Base-by-base conservation (phyloP, 2,888 invertebrate species). In the Hemaris fuciformis region DNA sequence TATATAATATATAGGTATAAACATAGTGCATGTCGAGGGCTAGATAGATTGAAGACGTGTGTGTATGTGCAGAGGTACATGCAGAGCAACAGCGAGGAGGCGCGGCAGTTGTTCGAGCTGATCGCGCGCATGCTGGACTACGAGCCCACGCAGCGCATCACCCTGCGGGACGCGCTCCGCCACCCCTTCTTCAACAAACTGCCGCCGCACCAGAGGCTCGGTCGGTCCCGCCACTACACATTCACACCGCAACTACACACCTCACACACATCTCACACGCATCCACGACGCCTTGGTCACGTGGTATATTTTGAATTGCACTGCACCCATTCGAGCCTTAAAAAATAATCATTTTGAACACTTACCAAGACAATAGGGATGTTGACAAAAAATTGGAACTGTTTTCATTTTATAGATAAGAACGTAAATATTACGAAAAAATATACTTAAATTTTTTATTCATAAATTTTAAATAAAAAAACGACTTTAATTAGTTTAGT, bases 101-200 rank as follows among this genome's bases (percentile, higher is more conserved):
- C 99, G 88, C 95, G 96, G 68, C 96, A 97, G 84, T 93, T 99
- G 79, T 99, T 99, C 89, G 98, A 99, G 85, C 94, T 99, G 82
- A 96, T 99, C 75, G 95, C 96, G 78, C 95, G 96, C 87, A 99
- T 99, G 99, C 93, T 99, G 84, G 99, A 98, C 77, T 99, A 99
- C 90, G 99, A 99, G 86, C 99, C 99, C 27, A 93, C 95, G 66
- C 96, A 97, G 81, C 94, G 99, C 67, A 95, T 99, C 80, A 95
- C 96, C 74, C 93, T 99, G 75, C 93, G 94, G 71, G 98, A 99
- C 76, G 98, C 99, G 15, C 92, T 99, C 76, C 91, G 94, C 60
- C 99, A 99, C 93, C 96, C 98, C 61, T 99, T 99, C 94, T 99
- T 99, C 93, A 95, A 95, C 79, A 96, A 96, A 82, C 94, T 98